Evolutionary conservation across 2,113 vertebrate species (phyloP).

Genomic region (Anoura caudifer): DNA sequence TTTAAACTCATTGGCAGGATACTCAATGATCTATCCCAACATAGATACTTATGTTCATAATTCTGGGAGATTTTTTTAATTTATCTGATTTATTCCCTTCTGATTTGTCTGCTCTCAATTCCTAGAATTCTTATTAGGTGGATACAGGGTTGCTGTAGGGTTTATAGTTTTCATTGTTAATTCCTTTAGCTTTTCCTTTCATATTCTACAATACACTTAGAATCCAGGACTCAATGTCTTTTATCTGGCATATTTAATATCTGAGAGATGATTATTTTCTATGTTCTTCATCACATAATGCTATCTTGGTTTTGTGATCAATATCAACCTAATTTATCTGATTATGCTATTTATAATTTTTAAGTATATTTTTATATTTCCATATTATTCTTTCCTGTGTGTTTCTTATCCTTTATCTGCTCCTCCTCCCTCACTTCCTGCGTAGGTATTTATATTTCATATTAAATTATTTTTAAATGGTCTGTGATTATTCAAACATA

Average conservation of each 20-base stretch:
- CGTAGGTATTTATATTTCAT: not conserved
- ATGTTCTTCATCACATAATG: not conserved
- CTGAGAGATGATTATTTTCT: not conserved
- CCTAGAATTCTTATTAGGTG: not conserved
- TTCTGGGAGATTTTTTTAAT: not conserved
- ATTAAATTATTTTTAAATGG: not conserved
- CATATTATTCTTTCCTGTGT: not conserved
- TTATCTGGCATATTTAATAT: not conserved
- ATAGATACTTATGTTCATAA: not conserved
- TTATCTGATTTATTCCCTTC: not conserved
- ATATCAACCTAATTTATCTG: not conserved
- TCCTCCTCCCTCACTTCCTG: not conserved
- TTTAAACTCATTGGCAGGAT: not conserved
- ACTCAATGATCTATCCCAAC: not conserved
- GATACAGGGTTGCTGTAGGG: not conserved
- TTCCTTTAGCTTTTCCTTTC: not conserved
- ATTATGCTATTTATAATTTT: not conserved
- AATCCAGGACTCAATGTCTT: not conserved
- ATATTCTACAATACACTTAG: not conserved
- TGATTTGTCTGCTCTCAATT: not conserved
- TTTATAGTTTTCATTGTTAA: not conserved
- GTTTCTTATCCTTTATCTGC: fast-evolving
- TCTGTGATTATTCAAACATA: not conserved
- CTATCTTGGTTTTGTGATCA: not conserved
- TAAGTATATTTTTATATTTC: not conserved